Evolutionary conservation across 2,113 vertebrate species (phyloP).

Genomic region (Toxotes chatareus): DNA sequence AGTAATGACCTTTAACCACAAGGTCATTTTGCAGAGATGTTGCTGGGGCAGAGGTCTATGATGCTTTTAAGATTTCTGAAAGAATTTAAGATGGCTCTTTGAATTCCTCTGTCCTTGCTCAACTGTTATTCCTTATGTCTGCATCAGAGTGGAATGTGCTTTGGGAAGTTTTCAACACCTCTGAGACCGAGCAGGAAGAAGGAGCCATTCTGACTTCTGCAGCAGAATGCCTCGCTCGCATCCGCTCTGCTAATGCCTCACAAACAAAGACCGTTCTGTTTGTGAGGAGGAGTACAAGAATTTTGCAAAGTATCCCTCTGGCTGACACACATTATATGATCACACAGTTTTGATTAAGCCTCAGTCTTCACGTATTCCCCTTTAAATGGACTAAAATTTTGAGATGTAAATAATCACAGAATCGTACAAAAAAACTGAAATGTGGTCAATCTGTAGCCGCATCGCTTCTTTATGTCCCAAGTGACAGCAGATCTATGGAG

Average conservation of each 20-base stretch:
- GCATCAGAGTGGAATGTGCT: conserved; percentile 74
- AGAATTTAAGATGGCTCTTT: background rate
- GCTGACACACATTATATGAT: conserved; percentile 54
- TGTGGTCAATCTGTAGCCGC: background rate
- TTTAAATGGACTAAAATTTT: background rate
- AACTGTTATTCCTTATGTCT: conserved; percentile 68
- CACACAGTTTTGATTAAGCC: conserved; percentile 33
- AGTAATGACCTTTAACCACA: conserved; percentile 53
- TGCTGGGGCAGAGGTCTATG: background rate
- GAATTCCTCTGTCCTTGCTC: conserved; percentile 58
- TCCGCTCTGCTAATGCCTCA: conserved; percentile 67
- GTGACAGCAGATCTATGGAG: conserved; percentile 16
- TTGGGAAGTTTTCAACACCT: conserved; percentile 79
- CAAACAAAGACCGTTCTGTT: conserved; percentile 77
- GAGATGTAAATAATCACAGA: background rate
- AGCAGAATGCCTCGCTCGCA: conserved; percentile 61
- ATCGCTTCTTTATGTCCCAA: conserved; percentile 7
- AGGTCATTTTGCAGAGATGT: conserved; percentile 24
- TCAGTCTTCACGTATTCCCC: background rate
- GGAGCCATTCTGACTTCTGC: conserved; percentile 62
- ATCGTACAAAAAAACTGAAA: background rate
- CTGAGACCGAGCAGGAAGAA: conserved; percentile 79
- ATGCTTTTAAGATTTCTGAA: background rate
- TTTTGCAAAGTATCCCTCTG: conserved; percentile 34
- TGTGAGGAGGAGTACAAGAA: conserved; percentile 47